Conservation (phyloP, 2,113 vertebrate genomes). For the Chaetura pelagica region DNA sequence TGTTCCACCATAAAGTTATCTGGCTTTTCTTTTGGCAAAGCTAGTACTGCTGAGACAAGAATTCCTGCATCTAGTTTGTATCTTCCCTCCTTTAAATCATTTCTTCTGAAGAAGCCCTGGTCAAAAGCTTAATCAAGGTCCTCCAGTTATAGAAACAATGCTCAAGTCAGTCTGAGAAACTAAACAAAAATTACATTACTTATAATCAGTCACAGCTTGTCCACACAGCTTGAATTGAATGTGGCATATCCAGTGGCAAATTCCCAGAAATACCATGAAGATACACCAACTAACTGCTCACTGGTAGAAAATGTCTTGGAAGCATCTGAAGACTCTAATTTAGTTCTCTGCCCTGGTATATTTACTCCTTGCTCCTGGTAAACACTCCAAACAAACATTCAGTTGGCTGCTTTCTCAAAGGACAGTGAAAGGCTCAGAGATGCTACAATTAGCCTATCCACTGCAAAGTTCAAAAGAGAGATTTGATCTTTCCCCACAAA, state of each 20-base stretch:
- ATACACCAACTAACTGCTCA: rapidly evolving
- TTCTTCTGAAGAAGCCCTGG: not conserved
- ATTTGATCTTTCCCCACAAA: constrained; percentile 29
- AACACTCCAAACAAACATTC: not conserved
- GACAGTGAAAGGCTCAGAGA: not conserved
- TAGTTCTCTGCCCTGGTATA: not conserved
- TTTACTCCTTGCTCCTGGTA: not conserved
- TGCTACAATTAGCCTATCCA: constrained; percentile 16
- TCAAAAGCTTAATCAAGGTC: not conserved
- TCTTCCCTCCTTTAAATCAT: not conserved
- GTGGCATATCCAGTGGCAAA: not conserved
- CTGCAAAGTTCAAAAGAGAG: constrained; percentile 23
- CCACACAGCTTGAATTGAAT: not conserved
- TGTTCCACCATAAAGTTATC: not conserved
- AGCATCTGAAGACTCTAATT: not conserved
- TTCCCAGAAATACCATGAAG: not conserved
- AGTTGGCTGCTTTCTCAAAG: not conserved
- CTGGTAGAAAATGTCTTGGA: not conserved
- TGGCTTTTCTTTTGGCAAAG: not conserved
- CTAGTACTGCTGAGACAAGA: not conserved
- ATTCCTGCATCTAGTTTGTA: not conserved
- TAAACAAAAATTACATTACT: not conserved
- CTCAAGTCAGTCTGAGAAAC: not conserved
- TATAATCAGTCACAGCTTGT: not conserved
- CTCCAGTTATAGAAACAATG: not conserved